Conservation (phyloP, 2,113 vertebrate species). For the Megaleporinus macrocephalus region DNA sequence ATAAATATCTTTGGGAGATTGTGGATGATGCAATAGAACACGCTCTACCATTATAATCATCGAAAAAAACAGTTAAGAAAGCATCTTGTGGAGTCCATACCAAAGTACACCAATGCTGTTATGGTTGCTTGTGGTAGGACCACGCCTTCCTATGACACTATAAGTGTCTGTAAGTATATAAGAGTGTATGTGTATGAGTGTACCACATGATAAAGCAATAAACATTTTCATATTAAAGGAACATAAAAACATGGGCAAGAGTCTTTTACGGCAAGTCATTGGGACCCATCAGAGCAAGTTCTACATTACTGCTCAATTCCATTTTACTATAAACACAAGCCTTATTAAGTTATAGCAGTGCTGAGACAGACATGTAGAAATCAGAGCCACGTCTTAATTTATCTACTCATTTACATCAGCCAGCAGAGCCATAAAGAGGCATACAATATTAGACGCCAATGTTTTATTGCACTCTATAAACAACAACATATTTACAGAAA, state of each 20-base stretch:
- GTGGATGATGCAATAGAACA: too few relatives aligned
- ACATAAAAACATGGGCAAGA: not conserved
- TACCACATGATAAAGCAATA: not conserved
- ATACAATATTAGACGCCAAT: constrained; percentile 19
- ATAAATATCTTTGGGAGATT: too few relatives aligned
- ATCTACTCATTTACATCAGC: constrained; percentile 51
- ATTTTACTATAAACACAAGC: not conserved
- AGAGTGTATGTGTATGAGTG: not conserved
- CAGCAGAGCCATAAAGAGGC: constrained; percentile 26
- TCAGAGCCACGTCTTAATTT: constrained; percentile 57
- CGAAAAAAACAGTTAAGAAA: too few relatives aligned
- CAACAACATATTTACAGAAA: constrained; percentile 53
- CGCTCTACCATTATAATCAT: too few relatives aligned
- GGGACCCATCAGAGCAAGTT: not conserved
- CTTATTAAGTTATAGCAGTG: not conserved
- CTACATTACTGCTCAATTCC: not conserved
- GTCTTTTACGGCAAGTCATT: not conserved
- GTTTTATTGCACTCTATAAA: constrained; percentile 56
- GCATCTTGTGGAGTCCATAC: too few relatives aligned
- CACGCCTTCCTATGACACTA: too few relatives aligned
- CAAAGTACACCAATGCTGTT: too few relatives aligned
- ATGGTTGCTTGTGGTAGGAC: too few relatives aligned
- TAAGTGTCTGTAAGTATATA: not conserved
- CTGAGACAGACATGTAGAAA: not conserved
- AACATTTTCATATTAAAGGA: not conserved